Evolutionary conservation across 1,140 invertebrate species (phyloP), one percentile per base, ranked within the genome.

Genomic region (Conus ventricosus): DNA sequence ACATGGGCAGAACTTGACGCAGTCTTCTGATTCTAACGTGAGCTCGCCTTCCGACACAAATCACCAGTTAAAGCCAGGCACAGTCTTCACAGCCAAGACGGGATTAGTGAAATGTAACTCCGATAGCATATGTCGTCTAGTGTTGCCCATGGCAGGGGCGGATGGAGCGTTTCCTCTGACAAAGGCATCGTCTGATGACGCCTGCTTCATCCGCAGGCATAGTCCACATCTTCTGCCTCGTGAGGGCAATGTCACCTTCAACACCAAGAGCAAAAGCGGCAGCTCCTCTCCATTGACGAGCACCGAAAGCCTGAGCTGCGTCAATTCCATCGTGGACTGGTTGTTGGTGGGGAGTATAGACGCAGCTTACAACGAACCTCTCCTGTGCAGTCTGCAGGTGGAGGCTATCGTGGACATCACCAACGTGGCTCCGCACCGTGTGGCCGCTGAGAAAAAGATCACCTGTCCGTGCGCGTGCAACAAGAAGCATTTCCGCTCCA

Each of bases 381-480:
- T 93, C 13, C 87, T 94, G 13, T 94, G 94, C 88, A 93, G 92
- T 53, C 89, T 93, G 0, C 90, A 91, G 55, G 92, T 94, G 17
- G 91, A 93, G 27, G 91, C 92, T 3, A 51, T 94, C 5, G 90
- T 94, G 1, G 94, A 94, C 88, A 93, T 94, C 54, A 93, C 92
- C 57, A 94, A 94, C 80, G 78, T 92, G 13, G 87, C 81, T 5
- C 90, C 93, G 13, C 83, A 89, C 39, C 83, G 91, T 25, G 90
- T 93, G 13, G 91, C 92, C 25, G 76, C 91, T 1, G 90, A 91
- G 5, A 93, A 93, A 67, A 94, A 93, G 83, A 81, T 90, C 0
- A 90, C 90, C 23, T 94, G 92, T 87, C 94, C 93, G 0, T 94
- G 94, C 84, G 83, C 93, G 8, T 94, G 94, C 88, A 87, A 87